Evolutionary conservation across 2,113 vertebrate genomes (phyloP), one percentile per base, ranked within the genome.

Genomic region (Thamnaconus septentrionalis): DNA sequence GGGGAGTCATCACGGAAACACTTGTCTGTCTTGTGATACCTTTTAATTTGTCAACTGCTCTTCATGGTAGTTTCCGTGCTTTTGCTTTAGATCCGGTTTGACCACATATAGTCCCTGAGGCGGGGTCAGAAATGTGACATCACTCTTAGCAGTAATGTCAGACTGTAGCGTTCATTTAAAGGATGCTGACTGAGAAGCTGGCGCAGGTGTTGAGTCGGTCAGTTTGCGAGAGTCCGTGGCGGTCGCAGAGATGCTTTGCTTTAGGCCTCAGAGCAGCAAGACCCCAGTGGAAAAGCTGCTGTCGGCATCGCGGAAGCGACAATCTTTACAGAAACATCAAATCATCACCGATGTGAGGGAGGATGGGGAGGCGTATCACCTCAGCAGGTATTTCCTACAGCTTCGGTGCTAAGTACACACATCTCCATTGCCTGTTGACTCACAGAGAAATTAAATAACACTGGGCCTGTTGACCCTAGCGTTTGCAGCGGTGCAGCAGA

Each of bases 301-400:
- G 61, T 54, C 57, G 61, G 75, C 4, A 7, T 45, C 39, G 56
- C 9, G 52, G 59, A 5, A 41, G 46, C 51, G 49, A 46, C 18
- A 31, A 18, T 48, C 6, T 5, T 54, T 40, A 44, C 53, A 54
- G 8, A 62, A 8, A 51, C 67, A 68, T 54, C 75, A 8, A 49
- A 55, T 64, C 45, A 59, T 39, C 43, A 60, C 50, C 46, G 64
- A 64, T 60, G 52, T 52, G 66, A 56, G 40, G 41, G 42, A 49
- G 7, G 58, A 3, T 31, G 65, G 39, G n/a, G 18, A 31, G 18
- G 18, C 46, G 42, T 53, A 54, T 58, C 85, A 87, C 66, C 80
- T 93, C 41, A 83, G 77, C 82, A 86, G 90, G 91, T 92, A 85
- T 41, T 55, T 65, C 10, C 18, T 31, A 31, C 18, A 31, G 18